These are phyloP conservation scores for Ornithoptera alexandrae DNA, from an alignment of 2,888 invertebrate species.

Conservation along the genomic window DNA sequence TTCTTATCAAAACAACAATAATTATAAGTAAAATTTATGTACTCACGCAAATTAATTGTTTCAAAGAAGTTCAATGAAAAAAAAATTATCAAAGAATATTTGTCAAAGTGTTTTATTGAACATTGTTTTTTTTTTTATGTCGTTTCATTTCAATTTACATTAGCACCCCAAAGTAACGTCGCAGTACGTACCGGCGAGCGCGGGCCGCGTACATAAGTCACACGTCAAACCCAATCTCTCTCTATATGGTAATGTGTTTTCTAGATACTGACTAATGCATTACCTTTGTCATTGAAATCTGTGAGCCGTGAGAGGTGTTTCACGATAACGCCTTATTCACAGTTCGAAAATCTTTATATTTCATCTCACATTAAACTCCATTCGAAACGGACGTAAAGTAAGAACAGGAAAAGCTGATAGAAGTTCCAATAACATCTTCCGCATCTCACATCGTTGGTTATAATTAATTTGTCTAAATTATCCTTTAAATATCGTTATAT, in stretches of 20 bases:
- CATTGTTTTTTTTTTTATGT: neutral
- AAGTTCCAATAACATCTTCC: neutral
- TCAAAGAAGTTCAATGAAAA: neutral
- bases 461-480: too few relatives aligned
- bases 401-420: neutral
- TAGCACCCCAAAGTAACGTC: constrained; percentile 17
- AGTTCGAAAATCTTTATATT: constrained; percentile 12
- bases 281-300: constrained; percentile 30
- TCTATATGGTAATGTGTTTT: constrained; percentile 30
- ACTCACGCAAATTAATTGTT: constrained; percentile 9
- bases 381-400: neutral
- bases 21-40: neutral
- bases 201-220: constrained; percentile 27
- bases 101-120: constrained; percentile 13
- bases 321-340: constrained; percentile 15
- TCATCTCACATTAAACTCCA: constrained; percentile 1
- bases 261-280: constrained; percentile 31
- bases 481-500: too few relatives aligned
- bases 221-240: constrained; percentile 29
- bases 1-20: neutral
- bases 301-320: constrained; percentile 22
- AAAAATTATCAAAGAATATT: constrained; percentile 4
- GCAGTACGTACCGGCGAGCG: neutral
- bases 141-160: constrained; percentile 20
- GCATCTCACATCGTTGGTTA: neutral